phyloP scores from a whole-genome alignment of 1,140 invertebrate species.

The Aphaenogaster ashmeadi region DNA sequence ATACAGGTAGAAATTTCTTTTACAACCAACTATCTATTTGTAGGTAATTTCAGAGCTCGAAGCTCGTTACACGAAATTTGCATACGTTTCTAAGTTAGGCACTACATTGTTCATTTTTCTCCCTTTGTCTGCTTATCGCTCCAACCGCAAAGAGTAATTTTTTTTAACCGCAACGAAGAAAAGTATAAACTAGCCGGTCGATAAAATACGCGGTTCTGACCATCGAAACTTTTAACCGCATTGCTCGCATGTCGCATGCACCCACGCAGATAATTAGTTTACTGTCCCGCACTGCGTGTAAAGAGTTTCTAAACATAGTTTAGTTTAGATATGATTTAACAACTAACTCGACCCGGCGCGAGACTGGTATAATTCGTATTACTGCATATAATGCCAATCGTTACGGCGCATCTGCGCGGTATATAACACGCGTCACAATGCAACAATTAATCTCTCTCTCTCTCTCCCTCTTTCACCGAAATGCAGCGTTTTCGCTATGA shows the following conservation, averaged over 20 bases:
- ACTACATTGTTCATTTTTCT: background rate
- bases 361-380: slow-evolving; percentile 26
- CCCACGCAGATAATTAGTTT: slow-evolving; percentile 41
- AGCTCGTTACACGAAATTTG: slow-evolving; percentile 18
- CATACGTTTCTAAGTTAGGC: slow-evolving; percentile 8
- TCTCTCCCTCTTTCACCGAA: background rate
- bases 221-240: slow-evolving; percentile 29
- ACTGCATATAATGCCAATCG: slow-evolving; percentile 45
- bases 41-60: slow-evolving; percentile 9
- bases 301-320: slow-evolving; percentile 36
- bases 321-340: slow-evolving; percentile 32
- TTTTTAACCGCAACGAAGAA: background rate
- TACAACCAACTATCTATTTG: background rate
- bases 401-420: slow-evolving; percentile 9
- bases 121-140: background rate
- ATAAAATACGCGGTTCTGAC: slow-evolving; percentile 12
- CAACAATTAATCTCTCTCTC: slow-evolving; percentile 48
- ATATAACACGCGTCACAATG: slow-evolving; percentile 26
- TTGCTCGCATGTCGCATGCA: slow-evolving; percentile 25
- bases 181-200: slow-evolving; percentile 17
- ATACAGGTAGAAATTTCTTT: slow-evolving; percentile 11
- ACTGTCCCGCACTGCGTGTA: slow-evolving; percentile 9
- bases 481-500: slow-evolving; percentile 16
- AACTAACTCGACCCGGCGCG: slow-evolving; percentile 7
- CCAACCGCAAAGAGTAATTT: slow-evolving; percentile 1